A percentile compares a stretch with the other conserved stretches of the same genome.
These are phyloP conservation scores for Neomorphus geoffroyi DNA, from an alignment of 2,797 vertebrate genomes.

Conservation along the genomic window DNA sequence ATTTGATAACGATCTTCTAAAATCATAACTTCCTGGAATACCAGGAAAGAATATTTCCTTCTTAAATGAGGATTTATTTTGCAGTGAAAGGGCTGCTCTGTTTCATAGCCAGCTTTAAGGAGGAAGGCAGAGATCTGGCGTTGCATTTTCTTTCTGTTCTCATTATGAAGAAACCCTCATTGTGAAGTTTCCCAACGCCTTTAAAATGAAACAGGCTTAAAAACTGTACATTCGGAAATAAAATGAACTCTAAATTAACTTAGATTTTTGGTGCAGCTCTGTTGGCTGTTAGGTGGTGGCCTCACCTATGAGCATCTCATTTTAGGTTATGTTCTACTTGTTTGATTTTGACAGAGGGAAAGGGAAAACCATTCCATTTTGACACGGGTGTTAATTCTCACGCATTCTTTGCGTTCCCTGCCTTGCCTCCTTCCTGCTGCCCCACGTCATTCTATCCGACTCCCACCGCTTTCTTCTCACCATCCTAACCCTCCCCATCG, in stretches of 20 bases:
- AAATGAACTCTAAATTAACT: background rate
- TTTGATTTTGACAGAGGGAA: background rate
- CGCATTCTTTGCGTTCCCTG: background rate
- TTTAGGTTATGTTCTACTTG: rapidly evolving
- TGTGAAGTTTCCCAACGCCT: background rate
- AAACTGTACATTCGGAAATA: background rate
- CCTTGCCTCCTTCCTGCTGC: background rate
- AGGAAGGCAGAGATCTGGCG: background rate
- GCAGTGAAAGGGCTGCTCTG: background rate
- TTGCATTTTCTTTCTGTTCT: background rate
- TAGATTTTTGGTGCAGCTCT: background rate
- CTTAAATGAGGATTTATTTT: background rate
- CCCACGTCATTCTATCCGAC: background rate
- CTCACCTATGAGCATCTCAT: background rate
- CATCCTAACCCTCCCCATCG: background rate
- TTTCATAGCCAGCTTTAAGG: background rate
- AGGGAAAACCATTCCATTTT: rapidly evolving
- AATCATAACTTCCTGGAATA: background rate
- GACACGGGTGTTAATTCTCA: background rate
- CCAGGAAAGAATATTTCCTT: background rate
- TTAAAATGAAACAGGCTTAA: background rate
- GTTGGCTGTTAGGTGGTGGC: rapidly evolving
- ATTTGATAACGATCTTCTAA: background rate
- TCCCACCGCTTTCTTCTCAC: background rate
- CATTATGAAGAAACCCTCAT: background rate